Evolutionary conservation across 2,113 vertebrate genomes (phyloP).

Genomic region (Siniperca knerii): DNA sequence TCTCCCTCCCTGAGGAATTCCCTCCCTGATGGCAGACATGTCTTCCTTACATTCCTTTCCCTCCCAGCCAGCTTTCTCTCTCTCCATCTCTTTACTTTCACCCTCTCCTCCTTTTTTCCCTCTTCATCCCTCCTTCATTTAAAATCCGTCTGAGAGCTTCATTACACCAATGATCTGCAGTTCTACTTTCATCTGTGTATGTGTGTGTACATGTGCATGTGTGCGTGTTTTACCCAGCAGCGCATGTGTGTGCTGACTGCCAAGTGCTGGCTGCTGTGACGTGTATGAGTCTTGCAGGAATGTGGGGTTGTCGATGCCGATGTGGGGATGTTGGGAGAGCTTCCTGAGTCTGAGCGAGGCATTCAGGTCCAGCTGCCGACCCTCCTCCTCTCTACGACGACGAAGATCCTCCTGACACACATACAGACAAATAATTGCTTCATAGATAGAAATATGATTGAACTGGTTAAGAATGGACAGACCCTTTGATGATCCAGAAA

Average conservation of each 20-base stretch:
- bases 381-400: slow-evolving; percentile 92
- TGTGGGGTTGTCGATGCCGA: slow-evolving; percentile 98
- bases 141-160: neutral
- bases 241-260: slow-evolving; percentile 60
- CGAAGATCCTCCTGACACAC: slow-evolving; percentile 89
- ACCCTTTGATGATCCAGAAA: too few species aligned
- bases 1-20: slow-evolving; percentile 81
- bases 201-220: slow-evolving; percentile 47
- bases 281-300: slow-evolving; percentile 88
- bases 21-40: slow-evolving; percentile 51
- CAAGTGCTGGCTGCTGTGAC: slow-evolving; percentile 32
- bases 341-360: slow-evolving; percentile 96
- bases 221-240: slow-evolving; percentile 64
- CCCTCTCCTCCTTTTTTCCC: neutral
- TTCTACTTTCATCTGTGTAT: neutral
- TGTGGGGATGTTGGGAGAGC: slow-evolving; percentile 95
- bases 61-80: slow-evolving; percentile 19
- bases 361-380: slow-evolving; percentile 93
- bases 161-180: neutral
- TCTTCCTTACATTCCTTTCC: slow-evolving; percentile 60
- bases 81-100: slow-evolving; percentile 2
- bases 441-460: neutral
- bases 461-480: neutral
- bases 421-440: neutral
- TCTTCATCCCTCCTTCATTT: neutral